These are phyloP conservation scores for Formicarius rufipectus DNA, from an alignment of 2,113 vertebrate genomes.

Conservation along the genomic window DNA sequence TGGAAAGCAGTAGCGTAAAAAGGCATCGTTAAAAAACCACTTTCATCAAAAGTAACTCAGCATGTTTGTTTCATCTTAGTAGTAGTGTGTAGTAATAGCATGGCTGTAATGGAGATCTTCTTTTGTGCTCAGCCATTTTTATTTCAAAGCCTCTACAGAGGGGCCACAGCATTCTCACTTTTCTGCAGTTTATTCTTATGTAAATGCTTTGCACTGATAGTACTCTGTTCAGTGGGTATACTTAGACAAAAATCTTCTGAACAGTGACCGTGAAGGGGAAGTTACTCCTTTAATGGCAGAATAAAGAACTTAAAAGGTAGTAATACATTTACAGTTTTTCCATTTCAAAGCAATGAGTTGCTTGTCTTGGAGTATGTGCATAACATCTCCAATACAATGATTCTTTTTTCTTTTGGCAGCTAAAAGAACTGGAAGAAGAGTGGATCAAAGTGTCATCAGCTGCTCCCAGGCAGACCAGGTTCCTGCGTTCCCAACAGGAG, in stretches of 20 bases:
- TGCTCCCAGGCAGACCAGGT: conserved; percentile 87
- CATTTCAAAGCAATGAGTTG: too few relatives aligned
- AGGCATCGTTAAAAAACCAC: not conserved
- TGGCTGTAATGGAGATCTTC: not conserved
- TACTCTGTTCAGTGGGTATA: not conserved
- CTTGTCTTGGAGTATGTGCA: not conserved
- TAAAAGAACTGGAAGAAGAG: conserved; percentile 98
- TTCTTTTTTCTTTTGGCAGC: conserved; percentile 66
- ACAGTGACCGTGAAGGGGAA: not conserved
- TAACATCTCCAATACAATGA: not conserved
- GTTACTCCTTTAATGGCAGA: not conserved
- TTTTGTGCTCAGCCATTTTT: not conserved
- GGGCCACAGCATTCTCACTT: not conserved
- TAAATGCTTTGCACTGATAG: not conserved
- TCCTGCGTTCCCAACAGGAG: conserved; percentile 97
- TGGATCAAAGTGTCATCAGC: conserved; percentile 90
- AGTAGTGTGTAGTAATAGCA: not conserved
- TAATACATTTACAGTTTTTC: too few relatives aligned
- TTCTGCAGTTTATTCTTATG: not conserved
- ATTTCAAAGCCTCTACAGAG: not conserved
- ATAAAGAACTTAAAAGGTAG: not conserved
- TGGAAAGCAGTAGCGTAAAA: not conserved
- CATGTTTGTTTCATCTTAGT: not conserved
- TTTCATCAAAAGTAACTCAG: not conserved
- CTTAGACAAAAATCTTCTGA: not conserved